Evolutionary conservation across 2,888 invertebrate species (phyloP).

Genomic region (Sphaeridia pumilis): DNA sequence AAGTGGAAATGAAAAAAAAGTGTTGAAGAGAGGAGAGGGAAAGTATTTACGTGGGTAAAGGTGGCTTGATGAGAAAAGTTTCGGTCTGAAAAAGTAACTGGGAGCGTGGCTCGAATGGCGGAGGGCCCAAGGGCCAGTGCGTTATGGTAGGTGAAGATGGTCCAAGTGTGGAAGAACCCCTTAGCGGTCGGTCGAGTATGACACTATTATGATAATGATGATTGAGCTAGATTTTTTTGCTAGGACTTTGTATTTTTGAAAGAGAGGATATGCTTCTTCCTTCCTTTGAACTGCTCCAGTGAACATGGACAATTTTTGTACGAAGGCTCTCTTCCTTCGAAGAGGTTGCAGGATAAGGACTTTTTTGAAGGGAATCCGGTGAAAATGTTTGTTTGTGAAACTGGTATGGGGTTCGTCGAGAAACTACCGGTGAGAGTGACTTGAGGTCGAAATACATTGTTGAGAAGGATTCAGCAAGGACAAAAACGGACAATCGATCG

Average conservation of each 20-base stretch:
- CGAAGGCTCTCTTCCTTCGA: neutral
- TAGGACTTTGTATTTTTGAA: neutral
- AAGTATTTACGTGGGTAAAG: neutral
- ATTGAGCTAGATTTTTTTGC: constrained; percentile 17
- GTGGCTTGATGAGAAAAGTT: neutral
- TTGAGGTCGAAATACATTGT: no score
- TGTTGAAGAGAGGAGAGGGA: neutral
- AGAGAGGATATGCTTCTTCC: constrained; percentile 16
- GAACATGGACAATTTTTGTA: neutral
- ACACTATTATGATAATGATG: constrained; percentile 18
- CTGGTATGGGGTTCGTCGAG: no score
- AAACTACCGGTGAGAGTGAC: no score
- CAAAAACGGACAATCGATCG: no score
- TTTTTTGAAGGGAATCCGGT: no score
- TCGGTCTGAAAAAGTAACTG: no score
- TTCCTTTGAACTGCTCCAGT: constrained; percentile 9
- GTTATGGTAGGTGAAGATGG: no score
- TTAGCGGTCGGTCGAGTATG: constrained; percentile 12
- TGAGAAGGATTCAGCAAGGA: no score
- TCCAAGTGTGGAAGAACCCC: no score
- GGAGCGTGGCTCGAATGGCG: no score
- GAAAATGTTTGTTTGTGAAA: no score
- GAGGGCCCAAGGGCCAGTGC: no score
- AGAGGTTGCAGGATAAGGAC: neutral
- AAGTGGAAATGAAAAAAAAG: neutral